Base-by-base conservation (phyloP, 2,888 invertebrate species). In the Autographa gamma region DNA sequence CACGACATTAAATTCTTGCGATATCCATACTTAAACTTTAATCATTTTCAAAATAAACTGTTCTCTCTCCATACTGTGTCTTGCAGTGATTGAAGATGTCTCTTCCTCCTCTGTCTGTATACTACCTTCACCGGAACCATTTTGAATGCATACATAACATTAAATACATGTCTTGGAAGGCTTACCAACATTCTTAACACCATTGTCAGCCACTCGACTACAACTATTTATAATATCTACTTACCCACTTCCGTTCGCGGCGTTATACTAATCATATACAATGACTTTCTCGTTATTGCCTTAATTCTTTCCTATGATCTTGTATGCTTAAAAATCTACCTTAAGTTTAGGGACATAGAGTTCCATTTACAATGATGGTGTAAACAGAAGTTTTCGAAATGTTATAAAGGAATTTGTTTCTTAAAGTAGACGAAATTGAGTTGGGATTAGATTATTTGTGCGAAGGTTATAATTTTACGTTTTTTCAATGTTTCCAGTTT, bases 211-310 rank as follows among this genome's bases (percentile, higher is more conserved):
- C 80, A 86, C 82, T 84, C 83, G 79, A 86, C 83, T 85, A 83
- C 85, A 87, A 86, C 84, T 69, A 68, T 76, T 78, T 74, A 84
- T 85, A 83, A 84, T 83, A 81, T 86, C 82, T 84, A 80, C 85
- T 84, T 82, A 85, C 80, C 85, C 86, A 89, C 90, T 93, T 94
- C 94, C 93, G 93, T 89, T 92, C 88, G 78, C 90, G 75, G 77
- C 79, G 80, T 80, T 83, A 85, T 86, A 89, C 90, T 93, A 93
- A 93, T 89, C 89, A 86, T 56, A 70, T 73, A 93, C 92, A 93
- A 92, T 93, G 88, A 87, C 84, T 84, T 88, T 89, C 87, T 88
- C 75, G 85, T 86, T 86, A 86, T 84, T 77, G 32, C 74, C 78
- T 80, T 88, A 86, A 90, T 84, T 85, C 80, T 85, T 83, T 73